phyloP scores from a whole-genome alignment of 2,113 vertebrate genomes.

The Acanthochromis polyacanthus region DNA sequence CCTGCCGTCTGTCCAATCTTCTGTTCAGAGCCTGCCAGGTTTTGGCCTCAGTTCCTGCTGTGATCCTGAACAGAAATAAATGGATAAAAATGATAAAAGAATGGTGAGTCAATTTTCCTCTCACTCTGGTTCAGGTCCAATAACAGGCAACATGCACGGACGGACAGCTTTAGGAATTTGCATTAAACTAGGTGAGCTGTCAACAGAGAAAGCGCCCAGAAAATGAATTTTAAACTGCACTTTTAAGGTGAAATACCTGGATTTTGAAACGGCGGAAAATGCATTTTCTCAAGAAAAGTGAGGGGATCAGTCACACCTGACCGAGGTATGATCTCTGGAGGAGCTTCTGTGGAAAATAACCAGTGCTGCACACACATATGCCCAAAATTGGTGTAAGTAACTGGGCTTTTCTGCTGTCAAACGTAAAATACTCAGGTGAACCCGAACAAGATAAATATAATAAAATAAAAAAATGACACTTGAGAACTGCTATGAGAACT shows the following conservation, averaged over 20 bases:
- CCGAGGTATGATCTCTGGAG: not conserved
- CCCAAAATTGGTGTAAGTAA: too few relatives aligned
- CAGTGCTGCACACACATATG: too few relatives aligned
- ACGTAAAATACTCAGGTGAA: too few relatives aligned
- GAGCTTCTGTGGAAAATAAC: too few relatives aligned
- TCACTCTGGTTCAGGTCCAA: not conserved
- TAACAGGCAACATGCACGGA: constrained; percentile 1
- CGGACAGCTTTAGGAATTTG: constrained; percentile 9
- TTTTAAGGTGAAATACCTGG: not conserved
- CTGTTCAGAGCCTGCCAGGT: not conserved
- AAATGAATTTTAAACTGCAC: constrained; percentile 14
- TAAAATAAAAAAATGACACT: too few relatives aligned
- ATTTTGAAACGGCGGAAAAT: constrained; percentile 8
- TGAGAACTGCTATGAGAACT: too few relatives aligned
- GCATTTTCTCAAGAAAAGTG: not conserved
- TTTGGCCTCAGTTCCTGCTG: not conserved
- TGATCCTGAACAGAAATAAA: constrained; percentile 21
- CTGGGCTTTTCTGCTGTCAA: too few relatives aligned
- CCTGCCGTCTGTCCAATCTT: constrained; percentile 12
- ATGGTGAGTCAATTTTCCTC: not conserved
- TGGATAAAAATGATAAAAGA: constrained; percentile 22
- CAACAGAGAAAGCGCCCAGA: constrained; percentile 4
- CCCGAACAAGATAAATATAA: too few relatives aligned
- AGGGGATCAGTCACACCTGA: not conserved
- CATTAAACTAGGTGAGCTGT: constrained; percentile 17